Evolutionary conservation across 2,888 invertebrate species (phyloP).

Genomic region (Leptinotarsa juncta): DNA sequence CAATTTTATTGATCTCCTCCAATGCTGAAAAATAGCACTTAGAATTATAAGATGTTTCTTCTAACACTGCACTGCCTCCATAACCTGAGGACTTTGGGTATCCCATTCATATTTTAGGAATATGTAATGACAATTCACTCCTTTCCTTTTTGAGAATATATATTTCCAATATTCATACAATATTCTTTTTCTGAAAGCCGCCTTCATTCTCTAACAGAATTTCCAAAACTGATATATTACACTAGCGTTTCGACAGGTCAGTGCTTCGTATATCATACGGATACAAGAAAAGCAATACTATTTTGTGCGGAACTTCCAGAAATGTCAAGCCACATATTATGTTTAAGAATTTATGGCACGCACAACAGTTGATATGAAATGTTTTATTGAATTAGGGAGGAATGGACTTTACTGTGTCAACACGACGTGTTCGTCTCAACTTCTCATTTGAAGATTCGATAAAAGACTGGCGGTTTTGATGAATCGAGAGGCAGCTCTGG

Average conservation of each 20-base stretch:
- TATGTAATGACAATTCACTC: not conserved
- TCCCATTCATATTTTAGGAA: no score
- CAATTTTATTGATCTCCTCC: no score
- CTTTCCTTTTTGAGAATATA: not conserved
- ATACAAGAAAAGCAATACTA: constrained; percentile 14
- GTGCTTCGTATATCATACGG: constrained; percentile 16
- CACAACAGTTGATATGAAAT: constrained; percentile 10
- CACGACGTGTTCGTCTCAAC: no score
- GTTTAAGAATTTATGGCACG: constrained; percentile 12
- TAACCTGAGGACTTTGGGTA: no score
- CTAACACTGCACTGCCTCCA: no score
- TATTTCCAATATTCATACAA: constrained; percentile 10
- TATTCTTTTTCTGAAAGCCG: not conserved
- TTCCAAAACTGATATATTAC: constrained; percentile 12
- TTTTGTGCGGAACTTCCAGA: constrained; percentile 7
- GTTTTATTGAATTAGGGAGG: not conserved
- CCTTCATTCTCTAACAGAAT: not conserved
- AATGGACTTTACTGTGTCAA: not conserved
- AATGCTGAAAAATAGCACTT: no score
- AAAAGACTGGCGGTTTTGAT: no score
- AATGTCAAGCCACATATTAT: constrained; percentile 13
- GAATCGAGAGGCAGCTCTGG: not conserved
- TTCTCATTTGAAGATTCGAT: no score
- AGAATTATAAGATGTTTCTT: no score
- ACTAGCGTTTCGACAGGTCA: constrained; percentile 9